Conservation (phyloP, 2,888 invertebrate genomes). For the Perizoma flavofasciatum region DNA sequence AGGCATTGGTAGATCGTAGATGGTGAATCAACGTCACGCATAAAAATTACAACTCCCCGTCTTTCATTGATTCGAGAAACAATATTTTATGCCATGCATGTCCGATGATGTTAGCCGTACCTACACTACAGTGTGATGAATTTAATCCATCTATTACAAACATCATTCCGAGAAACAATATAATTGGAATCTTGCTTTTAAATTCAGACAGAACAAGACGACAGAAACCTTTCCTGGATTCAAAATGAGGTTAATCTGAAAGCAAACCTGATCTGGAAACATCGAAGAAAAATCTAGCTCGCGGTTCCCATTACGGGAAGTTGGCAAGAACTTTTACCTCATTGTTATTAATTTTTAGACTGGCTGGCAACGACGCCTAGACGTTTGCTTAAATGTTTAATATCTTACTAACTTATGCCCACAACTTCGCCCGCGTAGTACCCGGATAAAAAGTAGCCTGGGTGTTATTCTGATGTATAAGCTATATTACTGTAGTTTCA, state of each 20-base stretch:
- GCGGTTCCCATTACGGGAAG: conserved; percentile 20
- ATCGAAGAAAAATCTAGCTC: conserved; percentile 28
- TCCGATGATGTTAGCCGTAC: background rate
- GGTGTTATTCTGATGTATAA: no score
- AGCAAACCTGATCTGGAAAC: conserved; percentile 30
- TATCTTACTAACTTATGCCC: no score
- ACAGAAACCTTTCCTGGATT: conserved; percentile 24
- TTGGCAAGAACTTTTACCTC: conserved; percentile 28
- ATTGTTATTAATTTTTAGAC: conserved; percentile 25
- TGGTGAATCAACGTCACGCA: conserved; percentile 3
- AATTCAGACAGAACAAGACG: conserved; percentile 26
- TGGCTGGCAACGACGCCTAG: conserved; percentile 7
- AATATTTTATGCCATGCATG: conserved; percentile 3
- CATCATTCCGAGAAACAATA: conserved; percentile 16
- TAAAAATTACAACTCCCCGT: conserved; percentile 1
- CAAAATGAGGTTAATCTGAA: conserved; percentile 31
- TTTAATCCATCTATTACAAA: no score
- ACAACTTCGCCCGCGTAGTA: no score
- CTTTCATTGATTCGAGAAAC: conserved; percentile 1
- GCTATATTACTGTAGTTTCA: no score
- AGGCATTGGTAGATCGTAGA: conserved; percentile 27
- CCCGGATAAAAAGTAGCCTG: no score
- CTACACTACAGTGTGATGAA: background rate
- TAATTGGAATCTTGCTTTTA: conserved; percentile 14
- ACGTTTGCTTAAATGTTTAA: background rate